Conservation (phyloP, 2,113 vertebrate genomes). For the Phylloscopus trochilus region DNA sequence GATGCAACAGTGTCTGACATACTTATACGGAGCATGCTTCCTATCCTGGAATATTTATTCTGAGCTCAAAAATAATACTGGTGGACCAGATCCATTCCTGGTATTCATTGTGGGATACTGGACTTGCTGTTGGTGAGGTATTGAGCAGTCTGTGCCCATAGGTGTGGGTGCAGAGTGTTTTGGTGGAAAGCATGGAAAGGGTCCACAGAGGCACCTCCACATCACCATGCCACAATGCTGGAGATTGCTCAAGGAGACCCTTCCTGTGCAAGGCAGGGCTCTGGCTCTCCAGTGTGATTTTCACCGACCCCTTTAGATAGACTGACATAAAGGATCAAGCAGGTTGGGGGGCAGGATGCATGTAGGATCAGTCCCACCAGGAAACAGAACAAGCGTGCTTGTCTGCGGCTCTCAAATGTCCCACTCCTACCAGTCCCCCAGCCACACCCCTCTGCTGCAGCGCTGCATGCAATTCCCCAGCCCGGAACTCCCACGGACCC, state of each 20-base stretch:
- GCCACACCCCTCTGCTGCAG: neutral
- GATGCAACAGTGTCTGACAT: neutral
- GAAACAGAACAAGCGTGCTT: fast-evolving
- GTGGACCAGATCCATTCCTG: neutral
- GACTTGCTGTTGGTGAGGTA: neutral
- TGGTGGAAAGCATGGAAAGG: fast-evolving
- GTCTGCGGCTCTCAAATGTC: neutral
- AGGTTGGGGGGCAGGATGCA: fast-evolving
- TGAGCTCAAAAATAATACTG: neutral
- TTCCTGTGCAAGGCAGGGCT: neutral
- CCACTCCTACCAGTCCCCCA: fast-evolving
- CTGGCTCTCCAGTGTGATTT: neutral
- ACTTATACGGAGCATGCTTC: neutral
- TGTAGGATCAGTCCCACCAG: neutral
- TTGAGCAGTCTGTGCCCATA: fast-evolving
- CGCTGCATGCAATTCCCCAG: neutral
- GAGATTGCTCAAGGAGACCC: fast-evolving
- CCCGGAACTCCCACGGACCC: neutral
- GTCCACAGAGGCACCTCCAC: fast-evolving
- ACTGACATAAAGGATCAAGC: neutral
- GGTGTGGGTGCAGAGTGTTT: neutral
- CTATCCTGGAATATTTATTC: neutral
- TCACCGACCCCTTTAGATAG: neutral
- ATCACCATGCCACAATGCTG: fast-evolving
- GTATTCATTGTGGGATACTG: fast-evolving